Evolutionary conservation across 2,888 invertebrate species (phyloP).

Genomic region (Meiosimyza decipiens): DNA sequence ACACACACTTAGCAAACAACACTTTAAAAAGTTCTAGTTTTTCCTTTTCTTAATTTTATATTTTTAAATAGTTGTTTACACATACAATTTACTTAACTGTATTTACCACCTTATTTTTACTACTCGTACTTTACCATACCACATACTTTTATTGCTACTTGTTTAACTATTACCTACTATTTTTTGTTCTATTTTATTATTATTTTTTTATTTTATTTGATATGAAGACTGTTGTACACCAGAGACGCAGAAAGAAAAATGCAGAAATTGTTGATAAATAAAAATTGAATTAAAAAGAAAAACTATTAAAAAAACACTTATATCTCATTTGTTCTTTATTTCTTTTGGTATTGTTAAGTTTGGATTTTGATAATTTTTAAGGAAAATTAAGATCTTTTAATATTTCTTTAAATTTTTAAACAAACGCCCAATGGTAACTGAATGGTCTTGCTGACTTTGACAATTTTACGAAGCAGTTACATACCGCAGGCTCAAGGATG

Average conservation of each 20-base stretch:
- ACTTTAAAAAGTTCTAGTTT: background rate
- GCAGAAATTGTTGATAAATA: slow-evolving; percentile 31
- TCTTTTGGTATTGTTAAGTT: background rate
- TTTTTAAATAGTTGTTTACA: slow-evolving; percentile 1
- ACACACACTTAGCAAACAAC: slow-evolving; percentile 5
- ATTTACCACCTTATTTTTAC: slow-evolving; percentile 3
- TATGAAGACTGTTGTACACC: slow-evolving; percentile 21
- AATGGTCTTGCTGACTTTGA: no score
- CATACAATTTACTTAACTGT: background rate
- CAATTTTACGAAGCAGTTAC: no score
- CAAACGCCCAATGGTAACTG: no score
- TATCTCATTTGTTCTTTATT: slow-evolving; percentile 19
- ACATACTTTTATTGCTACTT: background rate
- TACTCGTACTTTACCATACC: background rate
- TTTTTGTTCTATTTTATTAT: slow-evolving; percentile 1
- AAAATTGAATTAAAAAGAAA: slow-evolving; percentile 31
- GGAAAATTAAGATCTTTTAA: no score
- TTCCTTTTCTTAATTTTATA: background rate
- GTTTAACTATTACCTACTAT: background rate
- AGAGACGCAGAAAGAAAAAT: slow-evolving; percentile 25
- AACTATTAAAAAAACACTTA: slow-evolving; percentile 7
- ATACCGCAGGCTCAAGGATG: no score
- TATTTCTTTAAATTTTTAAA: no score
- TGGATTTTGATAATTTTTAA: no score
- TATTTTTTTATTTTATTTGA: slow-evolving; percentile 21